Evolutionary conservation across 64 coral and sea anemone species (phyloP).

Genomic region (Pocillopora verrucosa): DNA sequence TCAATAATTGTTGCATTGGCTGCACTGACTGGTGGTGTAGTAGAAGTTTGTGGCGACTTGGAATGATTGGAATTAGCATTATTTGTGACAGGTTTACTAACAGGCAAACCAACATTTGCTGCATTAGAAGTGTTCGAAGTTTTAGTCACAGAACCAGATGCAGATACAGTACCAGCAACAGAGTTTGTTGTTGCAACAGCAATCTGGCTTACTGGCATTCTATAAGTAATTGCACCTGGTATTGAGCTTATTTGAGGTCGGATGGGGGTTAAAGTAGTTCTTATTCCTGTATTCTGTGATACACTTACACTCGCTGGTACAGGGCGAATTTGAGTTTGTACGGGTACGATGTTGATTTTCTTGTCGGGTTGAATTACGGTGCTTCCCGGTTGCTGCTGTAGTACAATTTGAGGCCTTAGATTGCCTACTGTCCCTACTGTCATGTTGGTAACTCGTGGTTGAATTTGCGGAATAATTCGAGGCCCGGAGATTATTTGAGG

Average conservation of each 20-base stretch:
- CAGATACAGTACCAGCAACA: conserved; percentile 31
- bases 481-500: conserved; percentile 74
- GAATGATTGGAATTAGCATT: conserved; percentile 11
- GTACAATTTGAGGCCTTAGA: conserved; percentile 50
- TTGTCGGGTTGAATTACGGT: conserved; percentile 56
- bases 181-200: conserved; percentile 11
- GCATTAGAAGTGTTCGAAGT: conserved; percentile 29
- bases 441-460: conserved; percentile 57
- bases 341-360: conserved; percentile 32
- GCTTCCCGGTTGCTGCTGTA: conserved; percentile 63
- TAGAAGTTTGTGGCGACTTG: neutral
- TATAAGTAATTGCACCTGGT: conserved; percentile 54
- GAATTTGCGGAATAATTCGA: conserved; percentile 82
- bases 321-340: conserved; percentile 46
- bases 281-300: conserved; percentile 30
- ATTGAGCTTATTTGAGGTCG: conserved; percentile 56
- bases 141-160: neutral
- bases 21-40: conserved; percentile 50
- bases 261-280: conserved; percentile 67
- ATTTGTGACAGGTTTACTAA: conserved; percentile 26
- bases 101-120: conserved; percentile 5
- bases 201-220: conserved; percentile 56
- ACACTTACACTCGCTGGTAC: conserved; percentile 48
- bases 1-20: conserved; percentile 68
- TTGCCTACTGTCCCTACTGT: neutral